These are phyloP conservation scores for Philonicus albiceps DNA, from an alignment of 2,888 invertebrate species.

Conservation along the genomic window DNA sequence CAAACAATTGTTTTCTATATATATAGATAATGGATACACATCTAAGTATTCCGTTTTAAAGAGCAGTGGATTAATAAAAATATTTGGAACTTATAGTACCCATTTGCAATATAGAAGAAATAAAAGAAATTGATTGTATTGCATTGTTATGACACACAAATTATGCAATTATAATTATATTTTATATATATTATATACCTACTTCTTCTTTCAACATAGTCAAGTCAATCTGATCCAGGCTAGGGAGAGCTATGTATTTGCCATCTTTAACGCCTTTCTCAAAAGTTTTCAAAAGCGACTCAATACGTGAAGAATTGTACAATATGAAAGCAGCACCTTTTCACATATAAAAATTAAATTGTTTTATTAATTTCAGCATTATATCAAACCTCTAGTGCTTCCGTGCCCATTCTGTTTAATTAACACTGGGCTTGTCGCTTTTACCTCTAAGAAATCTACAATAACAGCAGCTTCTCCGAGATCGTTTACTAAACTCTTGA, in stretches of 20 bases:
- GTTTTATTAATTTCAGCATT: neutral
- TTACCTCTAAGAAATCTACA: slow-evolving; percentile 75
- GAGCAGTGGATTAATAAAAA: no score
- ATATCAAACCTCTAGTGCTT: slow-evolving; percentile 55
- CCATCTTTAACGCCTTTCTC: slow-evolving; percentile 66
- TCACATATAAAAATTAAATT: neutral
- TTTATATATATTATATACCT: no score
- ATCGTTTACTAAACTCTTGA: slow-evolving; percentile 67
- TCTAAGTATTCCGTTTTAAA: no score
- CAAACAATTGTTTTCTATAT: no score
- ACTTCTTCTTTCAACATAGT: slow-evolving; percentile 72
- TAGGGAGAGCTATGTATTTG: slow-evolving; percentile 70
- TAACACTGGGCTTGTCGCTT: slow-evolving; percentile 68
- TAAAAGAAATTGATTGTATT: no score
- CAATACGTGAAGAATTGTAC: slow-evolving; percentile 79
- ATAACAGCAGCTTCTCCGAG: slow-evolving; percentile 73
- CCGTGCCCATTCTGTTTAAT: slow-evolving; percentile 58
- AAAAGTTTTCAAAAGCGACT: slow-evolving; percentile 72
- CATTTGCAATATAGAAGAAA: no score
- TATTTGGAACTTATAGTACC: no score
- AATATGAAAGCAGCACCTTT: slow-evolving; percentile 78
- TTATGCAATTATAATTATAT: no score
- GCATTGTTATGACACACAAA: no score
- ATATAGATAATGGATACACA: no score
- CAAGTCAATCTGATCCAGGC: slow-evolving; percentile 69